Base-by-base conservation (phyloP, 1,140 invertebrate species). In the Andrena cerasifolii region DNA sequence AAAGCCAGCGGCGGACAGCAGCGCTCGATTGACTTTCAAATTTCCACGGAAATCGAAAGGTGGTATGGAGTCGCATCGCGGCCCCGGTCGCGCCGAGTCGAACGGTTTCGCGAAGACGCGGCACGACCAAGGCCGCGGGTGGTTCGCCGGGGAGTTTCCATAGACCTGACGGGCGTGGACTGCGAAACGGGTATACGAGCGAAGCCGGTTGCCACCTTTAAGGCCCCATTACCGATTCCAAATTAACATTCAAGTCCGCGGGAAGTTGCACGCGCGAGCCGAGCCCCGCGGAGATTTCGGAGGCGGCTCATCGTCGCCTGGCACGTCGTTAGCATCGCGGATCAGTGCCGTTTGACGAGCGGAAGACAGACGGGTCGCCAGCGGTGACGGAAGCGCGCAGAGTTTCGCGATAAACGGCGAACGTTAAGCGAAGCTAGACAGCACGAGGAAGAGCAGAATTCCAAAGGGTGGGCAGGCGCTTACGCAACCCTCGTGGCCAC, bases 241-340 rank as follows among this genome's bases (percentile, higher is more conserved):
- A 45, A 76, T 76, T 36, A 76, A 68, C 45, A 74, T 74, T 74
- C 61, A 26, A 16, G 45, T 45, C 59, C n/a, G 7, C n/a, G 28
- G 12, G 8, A 21, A 14, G 56, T n/a, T 40, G 40, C 31, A 49
- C 18, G 24, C 16, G 53, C 53, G 1, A 5, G 18, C 10, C 33
- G 43, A 6, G 4, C 14, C 28, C 18, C n/a, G 10, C 36, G 63
- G 63, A 76, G 58, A 68, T 68, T 68, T 68, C 31, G 28, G 61
- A 66, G 31, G 14, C 63, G n/a, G n/a, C n/a, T n/a, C n/a, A n/a
- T n/a, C n/a, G n/a, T n/a, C n/a, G n/a, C n/a, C n/a, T n/a, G n/a
- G 4, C 2, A 47, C 62, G 21, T 47, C n/a, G n/a, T n/a, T 31
- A 28, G 2, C n/a, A 24, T 36, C 70, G 56, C 5, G n/a, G 10